Base-by-base conservation (phyloP, 2,797 vertebrate species). In the Melanotaenia maccullochi region DNA sequence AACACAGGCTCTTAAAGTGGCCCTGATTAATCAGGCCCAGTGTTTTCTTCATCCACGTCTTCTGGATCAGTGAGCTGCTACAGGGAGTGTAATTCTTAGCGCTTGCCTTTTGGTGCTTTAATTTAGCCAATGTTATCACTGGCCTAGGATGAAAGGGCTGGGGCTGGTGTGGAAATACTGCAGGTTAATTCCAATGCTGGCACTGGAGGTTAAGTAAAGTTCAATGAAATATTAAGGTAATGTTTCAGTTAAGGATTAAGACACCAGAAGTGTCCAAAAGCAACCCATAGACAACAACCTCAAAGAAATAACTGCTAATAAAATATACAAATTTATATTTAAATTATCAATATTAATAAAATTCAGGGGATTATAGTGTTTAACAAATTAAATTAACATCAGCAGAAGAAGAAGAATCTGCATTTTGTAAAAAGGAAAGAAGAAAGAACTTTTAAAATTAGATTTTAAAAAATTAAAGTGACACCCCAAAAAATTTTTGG, bases 151-250 rank as follows among this genome's bases (percentile, higher is more conserved):
- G 92, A 97, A 98, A 97, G 95, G 16, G 86, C 90, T 68, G 71
- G 85, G 93, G 93, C 38, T 89, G 87, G 65, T 71, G 90, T 91
- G 90, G 93, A 95, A 96, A 96, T 94, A 91, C 93, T 89, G 92
- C 93, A 87, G 94, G 93, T 92, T 96, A 95, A 96, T 95, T 93
- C 93, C 88, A 92, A 90, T 93, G 93, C 90, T 96, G 95, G 94
- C 93, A 96, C 87, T 91, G 88, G 79, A 88, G 96, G 96, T 97
- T 94, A 96, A 76, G 58, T 82, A 93, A 95, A 97, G 97, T 97
- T 97, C 95, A 96, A 58, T 76, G 59, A 81, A 94, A 95, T 87
- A 90, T 77, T 92, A 80, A 91, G 89, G 86, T 92, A 85, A 90
- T 85, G 86, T 92, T 92, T 93, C 30, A 88, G 79, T 85, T 82